Conservation (phyloP, 1,140 invertebrate genomes). For the Drosophila ercepeae region DNA sequence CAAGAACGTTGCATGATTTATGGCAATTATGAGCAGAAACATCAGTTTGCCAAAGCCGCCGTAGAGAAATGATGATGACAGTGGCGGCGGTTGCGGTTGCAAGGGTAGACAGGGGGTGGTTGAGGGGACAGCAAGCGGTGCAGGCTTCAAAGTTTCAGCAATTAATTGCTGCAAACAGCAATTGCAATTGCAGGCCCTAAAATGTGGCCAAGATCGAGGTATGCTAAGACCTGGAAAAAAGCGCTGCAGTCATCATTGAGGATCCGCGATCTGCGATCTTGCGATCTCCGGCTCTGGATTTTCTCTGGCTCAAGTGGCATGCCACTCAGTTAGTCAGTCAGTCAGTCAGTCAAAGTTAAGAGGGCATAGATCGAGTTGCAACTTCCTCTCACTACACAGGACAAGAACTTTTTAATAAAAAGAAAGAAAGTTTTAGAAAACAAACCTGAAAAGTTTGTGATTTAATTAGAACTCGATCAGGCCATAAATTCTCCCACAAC, state of each 20-base stretch:
- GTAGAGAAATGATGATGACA: constrained; percentile 33
- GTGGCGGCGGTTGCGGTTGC: constrained; percentile 2
- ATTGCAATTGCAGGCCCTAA: constrained; percentile 37
- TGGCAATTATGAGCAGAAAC: constrained; percentile 72
- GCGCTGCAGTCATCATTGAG: neutral
- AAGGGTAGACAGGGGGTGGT: neutral
- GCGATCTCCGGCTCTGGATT: neutral
- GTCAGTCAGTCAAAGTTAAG: neutral
- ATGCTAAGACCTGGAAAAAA: neutral
- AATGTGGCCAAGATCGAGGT: constrained; percentile 22
- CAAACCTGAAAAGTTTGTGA: no score
- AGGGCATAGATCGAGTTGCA: neutral
- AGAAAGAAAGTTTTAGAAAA: neutral
- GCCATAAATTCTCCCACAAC: neutral
- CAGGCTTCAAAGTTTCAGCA: constrained; percentile 43
- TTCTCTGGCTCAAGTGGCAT: neutral
- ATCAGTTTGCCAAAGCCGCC: constrained; percentile 17
- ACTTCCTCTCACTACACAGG: neutral
- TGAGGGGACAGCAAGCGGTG: constrained; percentile 26
- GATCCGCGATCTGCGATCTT: neutral
- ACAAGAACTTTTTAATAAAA: neutral
- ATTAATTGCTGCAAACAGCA: constrained; percentile 43
- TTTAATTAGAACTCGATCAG: neutral
- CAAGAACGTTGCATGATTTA: constrained; percentile 78
- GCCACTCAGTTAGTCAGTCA: constrained; percentile 3